These are phyloP conservation scores for Acanthis flammea DNA, from an alignment of 2,797 vertebrate genomes.

Conservation along the genomic window DNA sequence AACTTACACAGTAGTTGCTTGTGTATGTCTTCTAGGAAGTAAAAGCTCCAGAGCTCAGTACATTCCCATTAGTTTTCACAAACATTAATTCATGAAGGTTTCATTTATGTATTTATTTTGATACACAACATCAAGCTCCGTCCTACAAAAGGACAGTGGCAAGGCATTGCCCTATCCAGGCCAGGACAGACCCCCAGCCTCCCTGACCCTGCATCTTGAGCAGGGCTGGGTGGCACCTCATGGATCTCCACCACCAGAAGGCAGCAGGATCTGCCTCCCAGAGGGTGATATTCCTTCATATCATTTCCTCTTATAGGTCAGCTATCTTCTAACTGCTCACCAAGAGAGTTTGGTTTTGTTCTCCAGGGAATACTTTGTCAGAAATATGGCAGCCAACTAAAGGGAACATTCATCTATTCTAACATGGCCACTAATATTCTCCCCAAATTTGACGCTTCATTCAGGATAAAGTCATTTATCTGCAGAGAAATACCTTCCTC, in stretches of 20 bases:
- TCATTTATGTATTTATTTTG: background rate
- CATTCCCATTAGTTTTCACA: background rate
- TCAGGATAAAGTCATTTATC: background rate
- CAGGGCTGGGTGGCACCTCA: background rate
- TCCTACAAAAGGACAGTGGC: background rate
- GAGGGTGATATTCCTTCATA: background rate
- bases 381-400: background rate
- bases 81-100: background rate
- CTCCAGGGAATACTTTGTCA: background rate
- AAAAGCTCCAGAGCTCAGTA: background rate
- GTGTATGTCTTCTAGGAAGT: background rate
- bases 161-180: background rate
- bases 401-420: background rate
- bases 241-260: background rate
- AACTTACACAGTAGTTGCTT: background rate
- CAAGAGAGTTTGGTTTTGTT: background rate
- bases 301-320: background rate
- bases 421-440: background rate
- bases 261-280: background rate
- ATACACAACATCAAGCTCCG: background rate
- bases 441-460: background rate
- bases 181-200: fast-evolving
- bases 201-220: background rate
- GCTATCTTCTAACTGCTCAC: background rate
- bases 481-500: background rate